Evolutionary conservation across 2,797 vertebrate species (phyloP), one percentile per base, ranked within the genome.

Genomic region (Gorsachius magnificus): DNA sequence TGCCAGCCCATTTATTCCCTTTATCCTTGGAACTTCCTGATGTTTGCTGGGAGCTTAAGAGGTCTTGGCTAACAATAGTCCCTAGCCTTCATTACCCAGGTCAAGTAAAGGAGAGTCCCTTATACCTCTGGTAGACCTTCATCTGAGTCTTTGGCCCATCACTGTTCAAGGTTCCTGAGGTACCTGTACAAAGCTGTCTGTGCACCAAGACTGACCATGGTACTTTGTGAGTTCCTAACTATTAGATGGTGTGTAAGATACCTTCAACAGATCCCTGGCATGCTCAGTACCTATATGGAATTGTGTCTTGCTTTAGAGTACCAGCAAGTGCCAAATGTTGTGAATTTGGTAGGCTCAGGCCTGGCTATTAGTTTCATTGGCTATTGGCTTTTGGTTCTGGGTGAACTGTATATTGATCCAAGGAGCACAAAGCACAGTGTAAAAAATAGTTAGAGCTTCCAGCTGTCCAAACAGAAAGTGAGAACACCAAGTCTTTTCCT

Each of bases 121-220:
- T 45, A 8, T 75, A 20, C n/a, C 43, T 84, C 33, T 38, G 12
- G 11, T 15, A 69, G 58, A 58, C 10, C 6, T 54, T 57, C 18
- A 21, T 15, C 54, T 29, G 53, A 80, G 24, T 41, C 20, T 89
- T 53, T 31, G 28, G 13, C 16, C 9, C 13, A 3, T 56, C 28
- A 11, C 21, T 46, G 2, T 56, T 89, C 48, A 43, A 54, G 38
- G 19, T 41, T 80, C 56, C 63, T 51, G 35, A 82, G 35, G 18
- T 64, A 31, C 28, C 36, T 5, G 1, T 24, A 29, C 25, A 63
- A 58, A 87, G 6, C 18, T 17, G 17, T 36, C 16, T 22, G 13
- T 53, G 58, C 18, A 50, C 20, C 50, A 69, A 28, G 41, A 33
- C 3, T 43, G 19, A 50, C n/a, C 18, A 2, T 0, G 0, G 11